Percentiles rank a stretch among this genome's conserved stretches.
These are phyloP conservation scores for Limnephilus auricula DNA, from an alignment of 2,888 invertebrate species.

Conservation along the genomic window DNA sequence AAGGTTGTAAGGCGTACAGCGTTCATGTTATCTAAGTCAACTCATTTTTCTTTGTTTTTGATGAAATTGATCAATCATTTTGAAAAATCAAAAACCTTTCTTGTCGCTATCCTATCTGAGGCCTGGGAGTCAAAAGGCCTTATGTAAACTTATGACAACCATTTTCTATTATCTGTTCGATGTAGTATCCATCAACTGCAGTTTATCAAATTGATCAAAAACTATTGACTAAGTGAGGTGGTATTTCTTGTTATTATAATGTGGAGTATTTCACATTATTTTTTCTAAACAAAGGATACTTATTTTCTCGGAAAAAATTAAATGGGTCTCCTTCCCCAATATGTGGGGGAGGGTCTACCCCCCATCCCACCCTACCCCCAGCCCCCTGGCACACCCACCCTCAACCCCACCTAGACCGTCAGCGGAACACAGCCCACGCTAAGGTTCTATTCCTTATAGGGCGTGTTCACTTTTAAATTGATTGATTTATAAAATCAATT, in stretches of 20 bases:
- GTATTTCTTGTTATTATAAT: neutral
- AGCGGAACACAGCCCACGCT: constrained; percentile 39
- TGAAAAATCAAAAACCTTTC: too few species aligned
- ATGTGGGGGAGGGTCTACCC: constrained; percentile 9
- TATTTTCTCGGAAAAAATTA: constrained; percentile 12
- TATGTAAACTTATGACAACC: too few species aligned
- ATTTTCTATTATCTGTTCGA: too few species aligned
- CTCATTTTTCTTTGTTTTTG: too few species aligned
- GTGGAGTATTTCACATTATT: neutral
- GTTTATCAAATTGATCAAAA: neutral
- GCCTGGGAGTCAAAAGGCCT: too few species aligned
- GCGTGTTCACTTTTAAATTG: neutral
- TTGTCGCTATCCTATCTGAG: too few species aligned
- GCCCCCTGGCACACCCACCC: neutral
- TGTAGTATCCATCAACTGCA: neutral
- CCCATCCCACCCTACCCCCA: neutral
- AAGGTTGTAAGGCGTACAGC: too few species aligned
- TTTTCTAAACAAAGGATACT: constrained; percentile 33
- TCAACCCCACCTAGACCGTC: constrained; percentile 19
- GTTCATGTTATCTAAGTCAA: too few species aligned
- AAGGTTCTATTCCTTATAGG: neutral
- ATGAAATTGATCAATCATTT: too few species aligned
- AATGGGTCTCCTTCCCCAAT: constrained; percentile 1
- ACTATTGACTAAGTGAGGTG: neutral
- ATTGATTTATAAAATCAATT: neutral